Evolutionary conservation across 1,140 invertebrate species (phyloP).

Genomic region (Habropoda laboriosa): DNA sequence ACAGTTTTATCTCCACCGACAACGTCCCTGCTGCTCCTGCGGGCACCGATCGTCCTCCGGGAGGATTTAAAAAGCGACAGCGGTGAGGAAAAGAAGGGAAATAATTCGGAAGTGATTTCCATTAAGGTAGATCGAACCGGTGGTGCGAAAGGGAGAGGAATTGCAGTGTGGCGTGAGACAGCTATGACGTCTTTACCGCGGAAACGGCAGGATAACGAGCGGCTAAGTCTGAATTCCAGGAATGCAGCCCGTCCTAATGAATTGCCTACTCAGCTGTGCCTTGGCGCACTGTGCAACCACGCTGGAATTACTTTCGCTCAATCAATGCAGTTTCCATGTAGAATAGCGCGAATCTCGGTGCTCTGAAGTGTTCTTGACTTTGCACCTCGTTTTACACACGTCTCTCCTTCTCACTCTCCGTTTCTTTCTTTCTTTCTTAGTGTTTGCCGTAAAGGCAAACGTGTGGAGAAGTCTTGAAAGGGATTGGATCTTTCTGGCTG

Average conservation of each 20-base stretch:
- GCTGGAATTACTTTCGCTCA: slow-evolving; percentile 47
- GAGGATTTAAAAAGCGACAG: no score
- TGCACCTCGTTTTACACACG: slow-evolving; percentile 11
- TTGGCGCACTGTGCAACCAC: slow-evolving; percentile 3
- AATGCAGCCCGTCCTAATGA: slow-evolving; percentile 47
- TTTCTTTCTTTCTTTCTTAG: no score
- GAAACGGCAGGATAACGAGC: slow-evolving; percentile 40
- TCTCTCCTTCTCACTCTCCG: background rate
- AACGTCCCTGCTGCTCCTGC: no score
- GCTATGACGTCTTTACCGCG: slow-evolving; percentile 37
- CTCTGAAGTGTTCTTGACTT: slow-evolving; percentile 26
- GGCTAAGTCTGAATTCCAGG: slow-evolving; percentile 38
- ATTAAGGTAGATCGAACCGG: background rate
- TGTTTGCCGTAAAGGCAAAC: background rate
- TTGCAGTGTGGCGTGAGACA: slow-evolving; percentile 12
- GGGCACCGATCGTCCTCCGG: no score
- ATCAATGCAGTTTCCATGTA: slow-evolving; percentile 27
- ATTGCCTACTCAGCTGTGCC: slow-evolving; percentile 42
- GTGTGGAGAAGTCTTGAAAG: no score
- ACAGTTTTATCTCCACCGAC: no score
- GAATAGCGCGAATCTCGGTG: slow-evolving; percentile 26
- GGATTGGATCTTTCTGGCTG: no score
- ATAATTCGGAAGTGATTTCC: background rate
- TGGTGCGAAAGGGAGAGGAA: background rate
- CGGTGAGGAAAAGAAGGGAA: background rate